A percentile compares a stretch with the other conserved stretches of the same genome.
Conservation (phyloP, 2,113 vertebrate species). For the Pao palembangensis region DNA sequence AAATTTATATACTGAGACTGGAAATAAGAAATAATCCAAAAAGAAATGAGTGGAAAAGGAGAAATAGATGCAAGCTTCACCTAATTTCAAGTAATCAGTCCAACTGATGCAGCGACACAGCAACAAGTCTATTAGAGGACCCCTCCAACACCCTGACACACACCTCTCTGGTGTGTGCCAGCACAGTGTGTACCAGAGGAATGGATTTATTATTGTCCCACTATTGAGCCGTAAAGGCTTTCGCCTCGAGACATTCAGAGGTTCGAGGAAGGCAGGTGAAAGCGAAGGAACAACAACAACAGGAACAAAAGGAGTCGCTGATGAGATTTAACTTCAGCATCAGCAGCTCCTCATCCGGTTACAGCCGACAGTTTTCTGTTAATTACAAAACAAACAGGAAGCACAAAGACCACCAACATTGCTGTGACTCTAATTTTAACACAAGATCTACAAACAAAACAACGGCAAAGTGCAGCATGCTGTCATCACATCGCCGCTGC, state of each 20-base stretch:
- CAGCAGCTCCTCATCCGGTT: too few species aligned
- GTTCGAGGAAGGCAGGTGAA: too few species aligned
- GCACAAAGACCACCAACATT: too few species aligned
- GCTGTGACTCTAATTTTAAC: too few species aligned
- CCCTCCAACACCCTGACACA: slow-evolving; percentile 29
- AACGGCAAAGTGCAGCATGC: slow-evolving; percentile 6
- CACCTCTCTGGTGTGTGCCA: slow-evolving; percentile 5
- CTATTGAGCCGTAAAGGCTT: slow-evolving; percentile 24
- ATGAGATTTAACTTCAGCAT: too few species aligned
- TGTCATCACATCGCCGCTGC: not conserved
- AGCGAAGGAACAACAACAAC: too few species aligned
- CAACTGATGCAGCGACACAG: slow-evolving; percentile 32
- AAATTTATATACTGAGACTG: not conserved
- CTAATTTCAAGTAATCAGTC: not conserved
- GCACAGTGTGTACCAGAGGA: slow-evolving; percentile 34
- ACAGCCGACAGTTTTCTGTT: too few species aligned
- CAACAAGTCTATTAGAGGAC: slow-evolving; percentile 51
- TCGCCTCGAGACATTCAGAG: slow-evolving; percentile 15
- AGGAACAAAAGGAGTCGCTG: too few species aligned
- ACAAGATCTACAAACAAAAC: slow-evolving; percentile 8
- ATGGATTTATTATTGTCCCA: slow-evolving; percentile 43
- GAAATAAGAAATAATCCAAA: not conserved
- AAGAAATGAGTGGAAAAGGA: not conserved
- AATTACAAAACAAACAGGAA: too few species aligned
- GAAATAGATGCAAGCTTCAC: slow-evolving; percentile 8